Evolutionary conservation across 2,888 invertebrate genomes (phyloP), one percentile per base, ranked within the genome.

Genomic region (Scaptomyza parva): DNA sequence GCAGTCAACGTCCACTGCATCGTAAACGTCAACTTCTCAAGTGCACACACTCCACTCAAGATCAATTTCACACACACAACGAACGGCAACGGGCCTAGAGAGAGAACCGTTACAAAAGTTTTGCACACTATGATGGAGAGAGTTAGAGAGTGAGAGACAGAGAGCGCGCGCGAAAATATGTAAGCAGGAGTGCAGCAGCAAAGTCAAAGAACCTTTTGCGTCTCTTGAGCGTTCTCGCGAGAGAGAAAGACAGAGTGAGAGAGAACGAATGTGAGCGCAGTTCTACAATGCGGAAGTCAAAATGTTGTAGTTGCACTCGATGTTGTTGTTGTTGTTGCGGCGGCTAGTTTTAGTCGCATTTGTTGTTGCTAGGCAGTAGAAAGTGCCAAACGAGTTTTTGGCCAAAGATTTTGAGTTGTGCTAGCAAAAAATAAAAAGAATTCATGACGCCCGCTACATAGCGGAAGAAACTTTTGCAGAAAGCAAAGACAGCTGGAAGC

Each of bases 41-140:
- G 86, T 88, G 84, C 84, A 79, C 70, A 79, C 86, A 81, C 78
- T 78, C 80, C 84, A 70, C 88, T 88, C 88, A 88, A 88, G 88
- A 88, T 88, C 88, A 88, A 89, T 89, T 89, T 88, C 89, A 88
- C 89, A 75, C 77, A 88, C 87, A 88, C 89, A 44, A 47, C 43
- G 57, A 70, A 53, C 53, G 61, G n/a, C 51, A 65, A 48, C 51
- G 52, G 52, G 67, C 58, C 54, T 53, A 63, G 74, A 58, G 75
- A 58, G 75, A 74, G 86, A 79, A 84, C 83, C 83, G 83, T 84
- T 84, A 84, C 76, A 69, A 74, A 78, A 72, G 3, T 20, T 74
- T 74, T 76, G 70, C 70, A 70, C 64, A 70, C 64, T 60, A 63
- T 37, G 52, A 14, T n/a, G n/a, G n/a, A n/a, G n/a, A n/a, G n/a